phyloP scores from a whole-genome alignment of 2,888 invertebrate genomes.

The Argyresthia albistria region DNA sequence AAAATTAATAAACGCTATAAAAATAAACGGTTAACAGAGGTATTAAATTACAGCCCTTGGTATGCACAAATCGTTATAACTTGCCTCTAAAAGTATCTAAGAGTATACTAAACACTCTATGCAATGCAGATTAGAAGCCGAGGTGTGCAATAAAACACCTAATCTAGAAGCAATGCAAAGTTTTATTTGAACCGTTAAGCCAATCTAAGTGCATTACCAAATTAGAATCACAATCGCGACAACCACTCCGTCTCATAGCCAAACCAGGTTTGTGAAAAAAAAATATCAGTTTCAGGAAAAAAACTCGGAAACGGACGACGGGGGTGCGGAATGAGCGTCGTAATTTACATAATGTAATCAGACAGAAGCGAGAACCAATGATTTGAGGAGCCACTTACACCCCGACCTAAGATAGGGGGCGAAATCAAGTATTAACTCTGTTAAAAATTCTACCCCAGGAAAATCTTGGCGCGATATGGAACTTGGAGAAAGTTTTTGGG shows the following conservation, averaged over 20 bases:
- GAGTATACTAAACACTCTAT: no score
- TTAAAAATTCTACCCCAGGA: constrained; percentile 29
- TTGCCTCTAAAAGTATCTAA: no score
- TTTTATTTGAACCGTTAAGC: no score
- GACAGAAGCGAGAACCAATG: constrained; percentile 44
- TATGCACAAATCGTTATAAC: no score
- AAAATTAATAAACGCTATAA: no score
- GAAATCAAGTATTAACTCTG: constrained; percentile 50
- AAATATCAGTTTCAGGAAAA: constrained; percentile 4
- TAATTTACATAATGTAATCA: constrained; percentile 64
- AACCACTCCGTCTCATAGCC: no score
- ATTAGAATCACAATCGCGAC: not conserved
- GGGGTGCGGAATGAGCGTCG: constrained; percentile 26
- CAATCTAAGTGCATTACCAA: not conserved
- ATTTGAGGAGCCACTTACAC: constrained; percentile 33
- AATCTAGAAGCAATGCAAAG: no score
- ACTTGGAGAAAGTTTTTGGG: no score
- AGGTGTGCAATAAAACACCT: no score
- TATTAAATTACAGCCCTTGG: no score
- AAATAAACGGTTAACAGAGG: no score
- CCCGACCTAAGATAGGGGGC: constrained; percentile 18
- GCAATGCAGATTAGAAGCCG: no score
- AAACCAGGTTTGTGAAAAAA: not conserved
- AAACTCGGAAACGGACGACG: constrained; percentile 15
- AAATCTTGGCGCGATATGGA: not conserved